Percentiles rank a stretch among this genome's conserved stretches.
Conservation (phyloP, 2,113 vertebrate genomes). For the Agapornis roseicollis region DNA sequence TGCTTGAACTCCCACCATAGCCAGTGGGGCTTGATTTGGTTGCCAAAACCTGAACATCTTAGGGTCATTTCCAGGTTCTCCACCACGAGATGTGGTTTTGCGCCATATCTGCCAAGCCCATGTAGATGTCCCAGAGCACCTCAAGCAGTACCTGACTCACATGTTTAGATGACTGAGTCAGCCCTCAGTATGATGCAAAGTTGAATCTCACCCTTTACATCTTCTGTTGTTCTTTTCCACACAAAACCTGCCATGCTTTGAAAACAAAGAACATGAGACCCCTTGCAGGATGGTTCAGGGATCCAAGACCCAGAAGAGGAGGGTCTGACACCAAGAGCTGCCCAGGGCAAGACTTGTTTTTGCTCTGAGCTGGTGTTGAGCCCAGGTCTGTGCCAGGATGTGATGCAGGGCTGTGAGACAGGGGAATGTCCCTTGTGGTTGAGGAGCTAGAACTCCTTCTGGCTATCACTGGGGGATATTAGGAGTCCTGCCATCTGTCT, state of each 20-base stretch:
- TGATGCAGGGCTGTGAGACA: not conserved
- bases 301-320: not conserved
- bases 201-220: not conserved
- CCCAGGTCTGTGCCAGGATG: not conserved
- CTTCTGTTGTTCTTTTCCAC: not conserved
- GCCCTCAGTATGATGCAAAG: not conserved
- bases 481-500: not conserved
- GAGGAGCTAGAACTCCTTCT: not conserved
- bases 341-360: not conserved
- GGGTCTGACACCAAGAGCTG: not conserved
- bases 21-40: not conserved
- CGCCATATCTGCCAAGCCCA: not conserved
- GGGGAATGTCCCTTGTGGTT: not conserved
- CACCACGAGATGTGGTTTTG: not conserved
- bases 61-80: not conserved
- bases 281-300: not conserved
- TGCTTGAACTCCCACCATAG: not conserved
- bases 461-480: too few relatives aligned
- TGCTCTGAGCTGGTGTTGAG: accelerated
- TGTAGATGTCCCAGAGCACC: not conserved
- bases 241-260: not conserved
- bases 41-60: not conserved
- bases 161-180: not conserved
- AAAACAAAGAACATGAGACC: not conserved
- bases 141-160: not conserved